These are phyloP conservation scores for Epicauta chinensis DNA, from an alignment of 1,140 invertebrate species.

Conservation along the genomic window DNA sequence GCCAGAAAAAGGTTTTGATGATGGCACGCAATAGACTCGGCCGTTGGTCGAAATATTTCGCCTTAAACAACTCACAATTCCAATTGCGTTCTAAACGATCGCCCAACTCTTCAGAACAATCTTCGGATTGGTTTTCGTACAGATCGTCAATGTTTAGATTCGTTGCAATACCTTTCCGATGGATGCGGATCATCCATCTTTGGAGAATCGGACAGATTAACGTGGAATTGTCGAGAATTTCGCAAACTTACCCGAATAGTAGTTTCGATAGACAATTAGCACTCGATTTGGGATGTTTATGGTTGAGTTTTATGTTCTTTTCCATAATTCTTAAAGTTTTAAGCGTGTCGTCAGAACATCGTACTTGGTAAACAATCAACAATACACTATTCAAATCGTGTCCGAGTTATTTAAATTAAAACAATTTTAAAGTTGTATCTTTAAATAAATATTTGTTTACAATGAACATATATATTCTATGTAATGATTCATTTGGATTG, in stretches of 20 bases:
- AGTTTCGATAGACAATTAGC: slow-evolving; percentile 29
- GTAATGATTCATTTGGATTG: too few relatives aligned
- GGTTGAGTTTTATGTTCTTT: slow-evolving; percentile 13
- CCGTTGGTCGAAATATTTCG: slow-evolving; percentile 18
- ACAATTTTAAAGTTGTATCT: too few relatives aligned
- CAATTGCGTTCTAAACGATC: slow-evolving; percentile 46
- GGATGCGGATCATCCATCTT: slow-evolving; percentile 35
- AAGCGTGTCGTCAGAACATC: too few relatives aligned
- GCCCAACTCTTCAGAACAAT: slow-evolving; percentile 40
- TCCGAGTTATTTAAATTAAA: too few relatives aligned
- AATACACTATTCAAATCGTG: too few relatives aligned
- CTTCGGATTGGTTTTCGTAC: slow-evolving; percentile 24
- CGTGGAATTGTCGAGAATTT: not conserved
- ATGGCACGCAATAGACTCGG: slow-evolving; percentile 43
- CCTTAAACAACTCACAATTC: slow-evolving; percentile 41
- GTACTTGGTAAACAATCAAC: too few relatives aligned
- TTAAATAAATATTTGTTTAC: too few relatives aligned
- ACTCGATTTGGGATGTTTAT: slow-evolving; percentile 28
- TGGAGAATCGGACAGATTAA: slow-evolving; percentile 4
- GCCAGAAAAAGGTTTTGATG: slow-evolving; percentile 41
- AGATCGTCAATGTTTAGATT: slow-evolving; percentile 30
- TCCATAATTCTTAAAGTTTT: too few relatives aligned
- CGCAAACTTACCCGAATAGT: slow-evolving; percentile 18
- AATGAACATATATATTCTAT: too few relatives aligned
- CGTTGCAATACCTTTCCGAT: slow-evolving; percentile 25